Conservation (phyloP, 2,888 invertebrate genomes). For the Aplocera efformata region DNA sequence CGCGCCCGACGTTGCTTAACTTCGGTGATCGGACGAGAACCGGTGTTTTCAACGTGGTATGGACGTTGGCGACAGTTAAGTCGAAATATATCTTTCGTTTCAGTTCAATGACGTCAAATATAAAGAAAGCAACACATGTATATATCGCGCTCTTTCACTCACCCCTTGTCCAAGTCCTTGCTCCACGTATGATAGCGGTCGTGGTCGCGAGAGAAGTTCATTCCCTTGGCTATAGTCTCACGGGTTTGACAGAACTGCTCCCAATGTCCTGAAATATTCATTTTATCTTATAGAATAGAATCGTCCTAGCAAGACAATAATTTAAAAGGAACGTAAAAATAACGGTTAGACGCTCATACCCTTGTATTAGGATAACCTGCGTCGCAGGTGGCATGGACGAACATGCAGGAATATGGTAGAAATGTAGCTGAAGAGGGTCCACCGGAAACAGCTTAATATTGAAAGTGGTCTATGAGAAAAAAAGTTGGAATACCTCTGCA, state of each 20-base stretch:
- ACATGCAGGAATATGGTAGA: too few species aligned
- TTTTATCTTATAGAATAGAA: not conserved
- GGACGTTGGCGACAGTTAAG: constrained; percentile 43
- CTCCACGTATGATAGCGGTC: constrained; percentile 37
- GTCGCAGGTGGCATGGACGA: too few species aligned
- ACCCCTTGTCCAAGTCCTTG: constrained; percentile 48
- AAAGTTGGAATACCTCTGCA: too few species aligned
- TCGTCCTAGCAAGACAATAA: too few species aligned
- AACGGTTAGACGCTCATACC: too few species aligned
- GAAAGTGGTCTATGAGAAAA: too few species aligned
- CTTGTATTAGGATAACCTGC: too few species aligned
- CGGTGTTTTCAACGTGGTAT: constrained; percentile 60
- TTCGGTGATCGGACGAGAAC: constrained; percentile 76
- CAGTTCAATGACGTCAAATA: constrained; percentile 7
- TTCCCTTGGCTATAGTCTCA: constrained; percentile 52
- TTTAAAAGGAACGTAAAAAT: too few species aligned
- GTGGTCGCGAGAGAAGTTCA: constrained; percentile 45
- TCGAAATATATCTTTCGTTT: constrained; percentile 4
- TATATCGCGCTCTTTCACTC: constrained; percentile 14
- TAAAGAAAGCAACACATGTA: not conserved
- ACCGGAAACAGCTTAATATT: too few species aligned
- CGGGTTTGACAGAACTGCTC: constrained; percentile 63
- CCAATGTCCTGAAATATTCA: constrained; percentile 52
- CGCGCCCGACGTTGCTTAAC: constrained; percentile 69
- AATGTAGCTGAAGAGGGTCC: too few species aligned